These are phyloP conservation scores for Ictidomys tridecemlineatus DNA, from an alignment of 2,113 vertebrate species.

Conservation along the genomic window DNA sequence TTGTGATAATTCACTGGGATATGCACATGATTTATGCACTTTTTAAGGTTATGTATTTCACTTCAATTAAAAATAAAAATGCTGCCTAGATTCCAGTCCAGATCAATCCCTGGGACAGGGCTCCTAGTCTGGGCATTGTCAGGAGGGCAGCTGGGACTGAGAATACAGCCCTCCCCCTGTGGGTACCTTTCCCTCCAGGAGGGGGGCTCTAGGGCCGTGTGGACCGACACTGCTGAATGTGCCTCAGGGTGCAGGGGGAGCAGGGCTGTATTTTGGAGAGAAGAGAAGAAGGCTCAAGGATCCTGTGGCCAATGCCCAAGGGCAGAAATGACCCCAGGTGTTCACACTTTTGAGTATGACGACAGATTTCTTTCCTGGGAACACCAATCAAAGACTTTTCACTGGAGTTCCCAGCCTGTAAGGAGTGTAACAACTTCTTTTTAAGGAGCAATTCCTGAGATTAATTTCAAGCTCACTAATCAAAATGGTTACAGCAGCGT, in stretches of 20 bases:
- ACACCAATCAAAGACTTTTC: neutral
- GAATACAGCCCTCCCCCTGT: neutral
- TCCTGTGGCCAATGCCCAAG: neutral
- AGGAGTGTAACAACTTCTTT: neutral
- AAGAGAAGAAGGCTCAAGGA: neutral
- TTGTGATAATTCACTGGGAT: neutral
- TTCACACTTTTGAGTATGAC: neutral
- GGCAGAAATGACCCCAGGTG: too few relatives aligned
- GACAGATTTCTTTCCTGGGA: neutral
- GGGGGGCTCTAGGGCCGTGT: neutral
- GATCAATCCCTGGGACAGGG: neutral
- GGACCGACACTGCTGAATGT: neutral
- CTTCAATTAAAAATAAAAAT: neutral
- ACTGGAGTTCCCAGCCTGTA: neutral
- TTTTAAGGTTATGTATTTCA: slow-evolving; percentile 7
- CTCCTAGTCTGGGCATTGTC: neutral
- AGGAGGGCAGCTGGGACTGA: neutral
- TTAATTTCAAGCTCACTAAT: slow-evolving; percentile 23
- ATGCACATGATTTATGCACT: neutral
- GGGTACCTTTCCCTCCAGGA: neutral
- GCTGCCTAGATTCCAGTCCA: neutral
- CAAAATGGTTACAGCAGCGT: neutral
- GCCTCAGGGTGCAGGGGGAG: neutral
- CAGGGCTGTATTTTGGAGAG: neutral
- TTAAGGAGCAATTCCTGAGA: neutral